Evolutionary conservation across 2,888 invertebrate genomes (phyloP), one percentile per base, ranked within the genome.

Genomic region (Pristionchus exspectatus): DNA sequence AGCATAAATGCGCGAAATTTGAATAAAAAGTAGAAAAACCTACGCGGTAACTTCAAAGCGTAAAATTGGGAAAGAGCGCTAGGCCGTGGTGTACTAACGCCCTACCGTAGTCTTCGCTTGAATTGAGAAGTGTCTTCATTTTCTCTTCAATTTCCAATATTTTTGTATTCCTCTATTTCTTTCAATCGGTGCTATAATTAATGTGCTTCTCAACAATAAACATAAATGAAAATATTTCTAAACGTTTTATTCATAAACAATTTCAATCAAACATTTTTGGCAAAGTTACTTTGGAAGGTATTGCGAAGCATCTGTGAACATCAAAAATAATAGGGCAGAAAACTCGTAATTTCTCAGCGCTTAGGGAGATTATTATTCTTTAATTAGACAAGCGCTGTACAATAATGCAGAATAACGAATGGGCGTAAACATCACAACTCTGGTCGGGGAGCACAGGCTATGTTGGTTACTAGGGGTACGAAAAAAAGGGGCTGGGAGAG

Each of bases 331-430:
- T 12, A 0, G 7, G 59, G 21, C 21, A 24, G 21, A 44, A 44
- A 44, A 77, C 77, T 77, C 77, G 77, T 77, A 77, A 77, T 77
- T 77, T 77, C 44, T 77, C 77, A 44, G 77, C 38, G 38, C 77
- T 12, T 74, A 9, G 7, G 14, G 77, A 77, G 77, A 77, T 77
- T 77, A 33, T 66, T 24, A 66, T 21, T 30, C 72, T 72, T 38
- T 14, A 72, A n/a, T 77, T 77, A 18, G 24, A 0, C 16, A 16
- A 74, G 27, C 44, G 77, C 77, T 44, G n/a, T 21, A 50, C 5
- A 74, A 1, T 24, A 77, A 44, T 77, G 30, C 44, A 77, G 18
- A 77, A 77, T 44, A 77, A 38, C 24, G 24, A 33, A 50, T 77
- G 44, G n/a, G 44, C 2, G 44, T 77, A 77, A 44, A 72, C 5